Evolutionary conservation across 2,888 invertebrate species (phyloP).

Genomic region (Lumbricus terrestris): DNA sequence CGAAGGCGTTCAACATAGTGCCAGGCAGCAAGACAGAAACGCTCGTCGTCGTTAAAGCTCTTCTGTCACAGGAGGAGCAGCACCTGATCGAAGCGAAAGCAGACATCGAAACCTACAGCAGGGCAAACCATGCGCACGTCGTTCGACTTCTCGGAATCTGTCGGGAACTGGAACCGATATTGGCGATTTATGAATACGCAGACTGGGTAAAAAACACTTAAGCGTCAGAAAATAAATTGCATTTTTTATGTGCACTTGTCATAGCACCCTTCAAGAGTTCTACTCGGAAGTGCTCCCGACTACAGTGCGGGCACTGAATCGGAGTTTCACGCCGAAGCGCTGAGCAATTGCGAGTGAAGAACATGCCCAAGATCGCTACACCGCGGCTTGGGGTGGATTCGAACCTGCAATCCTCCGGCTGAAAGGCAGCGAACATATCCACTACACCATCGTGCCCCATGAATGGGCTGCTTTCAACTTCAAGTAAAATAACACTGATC

Average conservation of each 20-base stretch:
- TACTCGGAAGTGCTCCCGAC: no score
- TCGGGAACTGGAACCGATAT: slow-evolving; percentile 21
- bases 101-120: slow-evolving; percentile 81
- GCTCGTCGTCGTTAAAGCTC: slow-evolving; percentile 58
- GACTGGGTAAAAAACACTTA: slow-evolving; percentile 23
- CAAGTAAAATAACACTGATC: background rate
- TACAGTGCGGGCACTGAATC: no score
- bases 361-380: no score
- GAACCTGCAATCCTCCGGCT: no score
- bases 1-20: slow-evolving; percentile 65
- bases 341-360: no score
- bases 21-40: slow-evolving; percentile 50
- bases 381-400: no score
- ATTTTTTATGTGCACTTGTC: no score
- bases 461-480: background rate
- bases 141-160: slow-evolving; percentile 59
- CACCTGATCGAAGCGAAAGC: slow-evolving; percentile 73
- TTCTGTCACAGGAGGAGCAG: slow-evolving; percentile 52
- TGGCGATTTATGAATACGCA: slow-evolving; percentile 27
- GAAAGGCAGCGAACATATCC: no score
- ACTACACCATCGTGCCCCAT: no score
- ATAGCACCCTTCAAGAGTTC: no score
- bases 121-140: slow-evolving; percentile 75
- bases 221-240: background rate
- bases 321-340: no score